phyloP scores from a whole-genome alignment of 2,888 invertebrate species.

The Tipula vernalis region DNA sequence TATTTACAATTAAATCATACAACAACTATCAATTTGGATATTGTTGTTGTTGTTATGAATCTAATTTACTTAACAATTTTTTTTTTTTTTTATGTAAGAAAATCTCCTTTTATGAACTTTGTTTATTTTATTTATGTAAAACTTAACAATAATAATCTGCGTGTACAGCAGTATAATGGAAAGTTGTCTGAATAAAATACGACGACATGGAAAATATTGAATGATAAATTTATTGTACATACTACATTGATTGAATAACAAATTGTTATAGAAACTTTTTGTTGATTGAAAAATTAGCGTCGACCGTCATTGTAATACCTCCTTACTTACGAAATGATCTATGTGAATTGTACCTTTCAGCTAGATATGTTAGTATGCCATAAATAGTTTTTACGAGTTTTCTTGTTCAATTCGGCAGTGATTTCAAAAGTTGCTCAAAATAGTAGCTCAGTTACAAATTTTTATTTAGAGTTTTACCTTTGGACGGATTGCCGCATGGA shows the following conservation, averaged over 20 bases:
- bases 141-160: background rate
- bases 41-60: background rate
- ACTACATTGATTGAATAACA: background rate
- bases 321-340: too few relatives aligned
- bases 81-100: background rate
- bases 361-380: too few relatives aligned
- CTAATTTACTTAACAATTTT: background rate
- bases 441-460: too few relatives aligned
- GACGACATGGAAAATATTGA: background rate
- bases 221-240: background rate
- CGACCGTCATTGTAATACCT: too few relatives aligned
- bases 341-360: too few relatives aligned
- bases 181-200: background rate
- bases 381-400: too few relatives aligned
- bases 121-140: background rate
- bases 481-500: too few relatives aligned
- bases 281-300: background rate
- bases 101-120: background rate
- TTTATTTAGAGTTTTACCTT: too few relatives aligned
- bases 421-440: too few relatives aligned
- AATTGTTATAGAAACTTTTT: background rate
- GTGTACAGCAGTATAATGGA: background rate
- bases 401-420: too few relatives aligned
- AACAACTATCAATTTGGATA: background rate
- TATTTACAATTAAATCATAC: background rate